A percentile compares a stretch with the other conserved stretches of the same genome.
phyloP scores from a whole-genome alignment of 2,888 invertebrate species.

The Ypsolopha scabrella region DNA sequence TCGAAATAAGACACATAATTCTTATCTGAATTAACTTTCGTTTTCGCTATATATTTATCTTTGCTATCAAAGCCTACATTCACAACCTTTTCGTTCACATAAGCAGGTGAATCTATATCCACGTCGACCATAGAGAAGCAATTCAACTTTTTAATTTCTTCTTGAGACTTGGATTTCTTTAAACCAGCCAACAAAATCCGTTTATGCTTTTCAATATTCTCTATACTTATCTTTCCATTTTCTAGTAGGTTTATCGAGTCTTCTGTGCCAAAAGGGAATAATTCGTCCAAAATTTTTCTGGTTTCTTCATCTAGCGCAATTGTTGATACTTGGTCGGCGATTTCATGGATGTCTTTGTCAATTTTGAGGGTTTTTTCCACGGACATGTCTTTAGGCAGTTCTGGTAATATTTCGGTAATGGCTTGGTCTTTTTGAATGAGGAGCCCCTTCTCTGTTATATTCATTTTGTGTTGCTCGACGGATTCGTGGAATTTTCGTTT shows the following conservation, averaged over 20 bases:
- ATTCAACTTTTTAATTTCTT: constrained; percentile 36
- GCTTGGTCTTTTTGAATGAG: constrained; percentile 29
- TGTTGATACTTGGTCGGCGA: not conserved
- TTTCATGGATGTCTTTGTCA: too few relatives aligned
- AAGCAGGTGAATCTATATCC: constrained; percentile 39
- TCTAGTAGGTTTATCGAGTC: constrained; percentile 16
- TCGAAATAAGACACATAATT: constrained; percentile 36
- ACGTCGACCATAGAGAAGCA: constrained; percentile 64
- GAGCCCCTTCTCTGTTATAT: constrained; percentile 32
- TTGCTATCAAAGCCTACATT: constrained; percentile 50
- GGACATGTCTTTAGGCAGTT: constrained; percentile 15
- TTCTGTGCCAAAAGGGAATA: constrained; percentile 40
- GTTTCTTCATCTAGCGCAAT: not conserved
- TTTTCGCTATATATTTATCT: constrained; percentile 33
- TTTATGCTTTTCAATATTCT: constrained; percentile 51
- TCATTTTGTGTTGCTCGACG: constrained; percentile 34
- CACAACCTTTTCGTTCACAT: constrained; percentile 39
- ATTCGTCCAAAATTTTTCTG: constrained; percentile 15
- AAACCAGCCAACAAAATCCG: constrained; percentile 31
- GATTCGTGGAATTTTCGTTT: constrained; percentile 40
- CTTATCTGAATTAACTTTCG: constrained; percentile 17
- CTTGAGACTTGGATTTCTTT: constrained; percentile 24
- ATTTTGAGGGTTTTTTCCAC: too few relatives aligned
- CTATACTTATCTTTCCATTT: constrained; percentile 37
- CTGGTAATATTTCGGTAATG: constrained; percentile 36